phyloP scores from a whole-genome alignment of 2,888 invertebrate genomes.

The Lobophora halterata region DNA sequence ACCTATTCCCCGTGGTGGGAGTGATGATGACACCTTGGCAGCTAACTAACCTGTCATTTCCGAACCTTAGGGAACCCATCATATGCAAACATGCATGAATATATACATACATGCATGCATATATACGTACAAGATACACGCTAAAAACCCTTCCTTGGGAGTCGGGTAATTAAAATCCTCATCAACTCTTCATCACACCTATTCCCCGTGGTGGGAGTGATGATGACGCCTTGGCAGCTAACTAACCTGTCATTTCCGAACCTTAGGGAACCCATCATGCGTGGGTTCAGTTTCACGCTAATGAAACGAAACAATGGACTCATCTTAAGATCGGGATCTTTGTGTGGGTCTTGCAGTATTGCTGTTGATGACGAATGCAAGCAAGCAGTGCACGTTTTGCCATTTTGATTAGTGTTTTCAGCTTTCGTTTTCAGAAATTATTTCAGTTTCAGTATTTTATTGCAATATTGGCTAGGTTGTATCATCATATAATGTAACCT shows the following conservation, averaged over 20 bases:
- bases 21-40: no score
- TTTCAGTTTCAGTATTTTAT: no score
- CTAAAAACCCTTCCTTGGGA: no score
- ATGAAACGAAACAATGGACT: constrained; percentile 32
- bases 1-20: neutral
- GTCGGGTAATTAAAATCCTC: no score
- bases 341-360: constrained; percentile 23
- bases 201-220: neutral
- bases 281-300: constrained; percentile 30
- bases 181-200: no score
- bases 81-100: no score
- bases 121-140: no score
- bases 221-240: constrained; percentile 7
- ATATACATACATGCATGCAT: no score
- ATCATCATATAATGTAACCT: no score
- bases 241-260: constrained; percentile 4
- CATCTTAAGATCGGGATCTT: constrained; percentile 26
- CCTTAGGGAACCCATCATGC: constrained; percentile 15
- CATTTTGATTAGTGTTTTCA: no score
- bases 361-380: neutral
- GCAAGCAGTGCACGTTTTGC: constrained; percentile 5
- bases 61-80: constrained; percentile 11
- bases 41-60: constrained; percentile 2
- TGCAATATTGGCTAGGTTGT: no score
- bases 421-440: no score